A percentile compares a stretch with the other conserved stretches of the same genome.
Evolutionary conservation across 2,797 vertebrate genomes (phyloP).

Genomic region (Paguma larvata): DNA sequence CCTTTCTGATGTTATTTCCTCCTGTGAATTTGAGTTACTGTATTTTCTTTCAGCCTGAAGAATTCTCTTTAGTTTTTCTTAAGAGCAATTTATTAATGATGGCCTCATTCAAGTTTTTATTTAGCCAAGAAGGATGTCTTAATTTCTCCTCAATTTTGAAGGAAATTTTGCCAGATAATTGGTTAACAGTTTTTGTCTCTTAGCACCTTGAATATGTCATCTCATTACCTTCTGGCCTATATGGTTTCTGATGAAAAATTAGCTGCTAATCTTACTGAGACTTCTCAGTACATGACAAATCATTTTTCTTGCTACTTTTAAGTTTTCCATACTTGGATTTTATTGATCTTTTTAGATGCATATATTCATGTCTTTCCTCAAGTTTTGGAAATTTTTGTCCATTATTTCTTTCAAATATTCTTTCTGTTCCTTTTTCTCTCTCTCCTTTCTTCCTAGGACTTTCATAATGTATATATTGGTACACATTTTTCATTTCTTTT

Average conservation of each 20-base stretch:
- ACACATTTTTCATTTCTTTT: neutral
- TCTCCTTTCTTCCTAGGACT: neutral
- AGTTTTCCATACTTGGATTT: neutral
- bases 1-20: neutral
- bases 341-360: neutral
- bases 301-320: conserved; percentile 27
- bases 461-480: neutral
- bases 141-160: neutral
- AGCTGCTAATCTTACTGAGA: neutral
- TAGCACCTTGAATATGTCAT: neutral
- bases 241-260: conserved; percentile 22
- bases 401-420: neutral
- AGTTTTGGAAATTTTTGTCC: neutral
- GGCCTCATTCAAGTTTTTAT: neutral
- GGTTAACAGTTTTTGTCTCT: neutral
- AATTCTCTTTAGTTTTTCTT: neutral
- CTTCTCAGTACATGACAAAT: neutral
- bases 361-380: neutral
- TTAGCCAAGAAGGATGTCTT: neutral
- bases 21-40: neutral
- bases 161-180: neutral
- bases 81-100: neutral
- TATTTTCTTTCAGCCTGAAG: neutral
- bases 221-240: neutral
- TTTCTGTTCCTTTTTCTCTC: neutral